Conservation (phyloP, 92 coral and sea anemone genomes). For the Phenganax subtilis region DNA sequence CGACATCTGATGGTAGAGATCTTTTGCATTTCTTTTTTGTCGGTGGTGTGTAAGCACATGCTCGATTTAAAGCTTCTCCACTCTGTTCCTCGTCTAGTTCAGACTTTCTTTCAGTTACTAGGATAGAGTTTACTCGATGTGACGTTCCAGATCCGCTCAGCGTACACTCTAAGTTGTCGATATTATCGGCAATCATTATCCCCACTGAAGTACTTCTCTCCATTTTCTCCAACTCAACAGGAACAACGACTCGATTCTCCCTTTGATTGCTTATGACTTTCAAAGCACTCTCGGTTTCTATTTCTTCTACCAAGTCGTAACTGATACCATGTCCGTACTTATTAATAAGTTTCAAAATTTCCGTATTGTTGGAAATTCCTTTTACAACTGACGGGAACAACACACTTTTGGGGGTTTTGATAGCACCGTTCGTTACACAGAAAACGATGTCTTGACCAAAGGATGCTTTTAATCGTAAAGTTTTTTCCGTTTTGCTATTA, state of each 20-base stretch:
- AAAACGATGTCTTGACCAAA: slow-evolving; percentile 50
- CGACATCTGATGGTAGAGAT: no score
- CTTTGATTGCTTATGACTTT: slow-evolving; percentile 44
- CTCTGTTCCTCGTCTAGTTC: no score
- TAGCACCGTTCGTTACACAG: slow-evolving; percentile 43
- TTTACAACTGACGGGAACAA: slow-evolving; percentile 56
- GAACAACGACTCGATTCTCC: slow-evolving; percentile 52
- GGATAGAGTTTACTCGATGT: no score
- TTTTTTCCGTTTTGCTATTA: slow-evolving; percentile 44
- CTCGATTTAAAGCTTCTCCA: no score
- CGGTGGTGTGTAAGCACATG: no score
- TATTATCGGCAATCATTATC: no score
- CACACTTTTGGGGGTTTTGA: slow-evolving; percentile 59
- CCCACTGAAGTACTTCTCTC: slow-evolving; percentile 39
- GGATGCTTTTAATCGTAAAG: slow-evolving; percentile 47
- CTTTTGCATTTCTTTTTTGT: no score
- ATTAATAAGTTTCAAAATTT: no score
- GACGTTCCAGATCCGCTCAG: no score
- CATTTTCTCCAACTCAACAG: slow-evolving; percentile 32
- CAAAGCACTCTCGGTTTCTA: slow-evolving; percentile 57
- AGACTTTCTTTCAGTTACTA: no score
- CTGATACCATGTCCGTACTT: slow-evolving; percentile 56
- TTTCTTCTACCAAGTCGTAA: slow-evolving; percentile 57
- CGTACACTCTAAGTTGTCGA: no score
- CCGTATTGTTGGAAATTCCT: slow-evolving; percentile 60